phyloP scores from a whole-genome alignment of 2,113 vertebrate genomes.

The Lophochroa leadbeateri region DNA sequence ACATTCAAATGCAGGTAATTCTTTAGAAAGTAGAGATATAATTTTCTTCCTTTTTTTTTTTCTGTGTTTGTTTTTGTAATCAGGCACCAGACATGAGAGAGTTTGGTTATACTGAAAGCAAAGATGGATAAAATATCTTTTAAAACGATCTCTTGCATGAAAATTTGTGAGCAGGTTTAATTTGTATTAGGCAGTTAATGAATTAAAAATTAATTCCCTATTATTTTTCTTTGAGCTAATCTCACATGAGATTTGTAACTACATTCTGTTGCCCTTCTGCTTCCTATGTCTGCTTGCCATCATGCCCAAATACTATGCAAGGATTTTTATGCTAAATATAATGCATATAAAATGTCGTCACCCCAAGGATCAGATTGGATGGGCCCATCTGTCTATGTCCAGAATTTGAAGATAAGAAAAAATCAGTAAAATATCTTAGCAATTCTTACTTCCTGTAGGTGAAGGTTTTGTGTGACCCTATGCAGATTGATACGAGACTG shows the following conservation, averaged over 20 bases:
- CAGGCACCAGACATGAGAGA: not conserved
- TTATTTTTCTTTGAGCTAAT: not conserved
- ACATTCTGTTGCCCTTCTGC: not conserved
- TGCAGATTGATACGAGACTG: not conserved
- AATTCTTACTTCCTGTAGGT: not conserved
- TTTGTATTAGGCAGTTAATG: not conserved
- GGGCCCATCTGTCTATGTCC: not conserved
- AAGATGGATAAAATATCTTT: not conserved
- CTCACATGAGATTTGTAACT: not conserved
- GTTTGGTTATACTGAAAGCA: not conserved
- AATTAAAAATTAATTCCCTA: not conserved
- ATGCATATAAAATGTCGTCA: not conserved
- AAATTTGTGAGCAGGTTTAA: not conserved
- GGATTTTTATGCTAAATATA: not conserved
- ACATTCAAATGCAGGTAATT: not conserved
- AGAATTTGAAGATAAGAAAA: not conserved
- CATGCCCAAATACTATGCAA: not conserved
- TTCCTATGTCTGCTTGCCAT: not conserved
- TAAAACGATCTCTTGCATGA: not conserved
- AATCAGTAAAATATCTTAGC: not conserved
- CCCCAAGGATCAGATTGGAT: not conserved
- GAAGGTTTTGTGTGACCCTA: not conserved
- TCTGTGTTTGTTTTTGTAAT: not conserved
- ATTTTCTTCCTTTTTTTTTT: not conserved
- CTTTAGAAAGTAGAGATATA: not conserved